These are phyloP conservation scores for Enteromius thamalakanensis DNA, from an alignment of 2,797 vertebrate genomes.

Conservation along the genomic window DNA sequence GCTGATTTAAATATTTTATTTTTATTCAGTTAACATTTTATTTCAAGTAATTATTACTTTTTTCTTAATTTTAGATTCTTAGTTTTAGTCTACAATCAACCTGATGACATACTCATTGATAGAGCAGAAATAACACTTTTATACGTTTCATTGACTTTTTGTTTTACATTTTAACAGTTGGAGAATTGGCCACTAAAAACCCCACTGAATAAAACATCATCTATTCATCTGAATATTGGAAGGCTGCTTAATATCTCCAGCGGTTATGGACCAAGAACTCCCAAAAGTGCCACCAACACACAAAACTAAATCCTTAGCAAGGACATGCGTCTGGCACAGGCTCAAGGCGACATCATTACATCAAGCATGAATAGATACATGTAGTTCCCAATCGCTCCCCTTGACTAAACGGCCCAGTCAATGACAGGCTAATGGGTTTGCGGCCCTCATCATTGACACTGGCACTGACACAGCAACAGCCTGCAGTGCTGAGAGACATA, in stretches of 20 bases:
- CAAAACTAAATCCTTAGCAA: slow-evolving; percentile 17
- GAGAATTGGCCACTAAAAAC: slow-evolving; percentile 1
- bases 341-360: slow-evolving; percentile 22
- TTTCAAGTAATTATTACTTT: neutral
- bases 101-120: neutral
- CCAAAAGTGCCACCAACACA: neutral
- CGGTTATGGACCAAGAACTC: neutral
- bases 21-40: neutral
- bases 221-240: neutral
- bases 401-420: slow-evolving; percentile 39
- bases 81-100: neutral
- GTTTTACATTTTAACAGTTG: slow-evolving; percentile 3
- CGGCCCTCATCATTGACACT: slow-evolving; percentile 44
- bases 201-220: neutral
- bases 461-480: slow-evolving; percentile 37
- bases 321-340: slow-evolving; percentile 23
- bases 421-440: slow-evolving; percentile 41
- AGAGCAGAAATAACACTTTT: neutral
- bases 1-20: neutral
- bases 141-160: neutral
- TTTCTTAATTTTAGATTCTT: neutral
- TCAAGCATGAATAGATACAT: slow-evolving; percentile 34
- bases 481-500: slow-evolving; percentile 49
- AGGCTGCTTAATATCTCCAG: neutral
- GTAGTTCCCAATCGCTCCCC: slow-evolving; percentile 24